Conservation (phyloP, 92 coral and sea anemone genomes). For the Phenganax subtilis region DNA sequence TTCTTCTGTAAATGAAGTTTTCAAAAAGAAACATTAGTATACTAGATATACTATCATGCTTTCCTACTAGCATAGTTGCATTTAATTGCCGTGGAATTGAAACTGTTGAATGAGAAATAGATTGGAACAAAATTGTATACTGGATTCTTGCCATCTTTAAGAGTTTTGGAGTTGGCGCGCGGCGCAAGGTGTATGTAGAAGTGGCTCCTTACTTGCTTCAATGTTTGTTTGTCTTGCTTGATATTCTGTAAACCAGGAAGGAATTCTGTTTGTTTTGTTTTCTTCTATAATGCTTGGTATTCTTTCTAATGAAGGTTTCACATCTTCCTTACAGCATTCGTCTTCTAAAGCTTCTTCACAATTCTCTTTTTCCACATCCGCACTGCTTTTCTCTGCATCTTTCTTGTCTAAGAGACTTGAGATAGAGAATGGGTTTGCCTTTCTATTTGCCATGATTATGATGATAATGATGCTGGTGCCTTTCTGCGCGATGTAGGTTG, state of each 20-base stretch:
- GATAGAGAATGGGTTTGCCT: constrained; percentile 87
- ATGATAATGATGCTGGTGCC: not conserved
- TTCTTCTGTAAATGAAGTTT: no score
- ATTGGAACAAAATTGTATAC: no score
- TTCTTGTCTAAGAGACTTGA: constrained; percentile 73
- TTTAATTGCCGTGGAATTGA: no score
- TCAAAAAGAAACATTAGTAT: no score
- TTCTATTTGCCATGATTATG: constrained; percentile 58
- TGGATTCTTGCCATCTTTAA: not conserved
- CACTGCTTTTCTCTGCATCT: constrained; percentile 36
- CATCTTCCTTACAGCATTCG: constrained; percentile 14
- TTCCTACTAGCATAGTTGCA: no score
- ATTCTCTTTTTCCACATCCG: constrained; percentile 31
- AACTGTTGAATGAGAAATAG: no score
- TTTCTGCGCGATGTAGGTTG: not conserved
- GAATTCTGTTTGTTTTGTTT: constrained; percentile 8
- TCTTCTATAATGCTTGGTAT: constrained; percentile 4
- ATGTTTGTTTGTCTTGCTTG: constrained; percentile 24
- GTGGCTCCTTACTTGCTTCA: constrained; percentile 31
- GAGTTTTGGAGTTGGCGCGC: not conserved
- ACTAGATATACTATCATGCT: no score
- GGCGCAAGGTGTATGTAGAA: no score
- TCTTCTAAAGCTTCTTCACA: constrained; percentile 32
- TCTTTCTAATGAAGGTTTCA: constrained; percentile 18
- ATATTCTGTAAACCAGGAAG: constrained; percentile 30